Evolutionary conservation across 2,888 invertebrate genomes (phyloP).

Genomic region (Dolichomitus sp.): DNA sequence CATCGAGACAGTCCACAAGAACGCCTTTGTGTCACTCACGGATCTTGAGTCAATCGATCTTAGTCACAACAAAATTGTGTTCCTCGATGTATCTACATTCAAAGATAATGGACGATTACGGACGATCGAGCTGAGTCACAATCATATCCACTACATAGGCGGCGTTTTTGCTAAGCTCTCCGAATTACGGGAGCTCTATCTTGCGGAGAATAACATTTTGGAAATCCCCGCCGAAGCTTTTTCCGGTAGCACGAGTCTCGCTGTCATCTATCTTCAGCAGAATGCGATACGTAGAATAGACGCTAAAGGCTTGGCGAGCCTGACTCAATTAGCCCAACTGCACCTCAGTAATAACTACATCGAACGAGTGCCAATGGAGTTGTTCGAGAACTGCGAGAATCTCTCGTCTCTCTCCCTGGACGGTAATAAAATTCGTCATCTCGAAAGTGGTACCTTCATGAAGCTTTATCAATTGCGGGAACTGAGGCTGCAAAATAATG

Average conservation of each 20-base stretch:
- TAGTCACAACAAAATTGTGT: conserved; percentile 95
- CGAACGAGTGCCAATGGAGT: conserved; percentile 91
- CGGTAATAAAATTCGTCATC: conserved; percentile 93
- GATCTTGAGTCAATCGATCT: conserved; percentile 94
- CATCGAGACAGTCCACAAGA: conserved; percentile 92
- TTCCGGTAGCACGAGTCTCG: conserved; percentile 91
- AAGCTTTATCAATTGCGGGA: conserved; percentile 92
- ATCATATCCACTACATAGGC: conserved; percentile 95
- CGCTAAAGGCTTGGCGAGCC: conserved; percentile 92
- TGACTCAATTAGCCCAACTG: conserved; percentile 93
- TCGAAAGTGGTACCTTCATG: conserved; percentile 94
- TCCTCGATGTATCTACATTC: conserved; percentile 92
- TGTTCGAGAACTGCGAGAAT: conserved; percentile 92
- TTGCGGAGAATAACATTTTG: conserved; percentile 96
- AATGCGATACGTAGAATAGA: conserved; percentile 94
- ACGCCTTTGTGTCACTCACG: conserved; percentile 91
- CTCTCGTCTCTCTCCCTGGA: conserved; percentile 94
- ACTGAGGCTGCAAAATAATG: conserved; percentile 95
- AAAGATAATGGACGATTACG: conserved; percentile 92
- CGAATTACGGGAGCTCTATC: conserved; percentile 93
- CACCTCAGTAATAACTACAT: conserved; percentile 96
- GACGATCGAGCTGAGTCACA: conserved; percentile 95
- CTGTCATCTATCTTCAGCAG: conserved; percentile 94
- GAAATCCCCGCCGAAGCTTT: conserved; percentile 94
- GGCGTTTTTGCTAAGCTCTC: conserved; percentile 94